Conservation (phyloP, 2,888 invertebrate species). For the Autographa pulchrina region DNA sequence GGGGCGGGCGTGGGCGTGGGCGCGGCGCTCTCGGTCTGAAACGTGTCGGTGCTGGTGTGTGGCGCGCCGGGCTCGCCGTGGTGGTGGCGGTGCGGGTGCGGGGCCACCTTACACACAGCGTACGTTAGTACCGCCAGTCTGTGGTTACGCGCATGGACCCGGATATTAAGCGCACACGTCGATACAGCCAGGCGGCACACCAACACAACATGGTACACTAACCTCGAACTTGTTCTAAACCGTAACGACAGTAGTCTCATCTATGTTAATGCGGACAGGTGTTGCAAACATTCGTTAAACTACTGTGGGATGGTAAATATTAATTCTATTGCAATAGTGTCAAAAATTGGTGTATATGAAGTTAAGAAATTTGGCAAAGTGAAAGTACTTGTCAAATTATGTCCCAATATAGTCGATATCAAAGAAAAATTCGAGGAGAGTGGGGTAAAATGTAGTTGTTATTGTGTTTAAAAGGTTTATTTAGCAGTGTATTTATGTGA, state of each 20-base stretch:
- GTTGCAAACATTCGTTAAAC: not conserved
- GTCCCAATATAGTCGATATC: not conserved
- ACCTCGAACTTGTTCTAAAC: not conserved
- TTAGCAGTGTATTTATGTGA: conserved; percentile 14
- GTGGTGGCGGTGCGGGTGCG: conserved; percentile 85
- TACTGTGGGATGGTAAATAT: not conserved
- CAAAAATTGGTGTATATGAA: not conserved
- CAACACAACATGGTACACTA: not conserved
- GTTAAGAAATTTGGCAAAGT: no score
- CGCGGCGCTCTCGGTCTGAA: conserved; percentile 82
- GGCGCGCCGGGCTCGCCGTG: conserved; percentile 81
- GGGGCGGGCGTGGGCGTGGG: conserved; percentile 63
- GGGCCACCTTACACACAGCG: conserved; percentile 73
- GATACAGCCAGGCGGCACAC: not conserved
- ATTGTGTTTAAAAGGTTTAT: not conserved
- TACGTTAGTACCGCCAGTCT: conserved; percentile 85
- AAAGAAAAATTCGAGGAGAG: not conserved
- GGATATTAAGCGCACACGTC: conserved; percentile 37
- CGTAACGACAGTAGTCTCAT: not conserved
- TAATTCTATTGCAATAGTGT: no score
- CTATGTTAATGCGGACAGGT: not conserved
- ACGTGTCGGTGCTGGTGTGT: conserved; percentile 84
- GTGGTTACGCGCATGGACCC: conserved; percentile 69
- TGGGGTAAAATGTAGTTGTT: conserved; percentile 5
- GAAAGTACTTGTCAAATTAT: not conserved